Conservation (phyloP, 2,113 vertebrate species). For the Psilopsiagon aymara region DNA sequence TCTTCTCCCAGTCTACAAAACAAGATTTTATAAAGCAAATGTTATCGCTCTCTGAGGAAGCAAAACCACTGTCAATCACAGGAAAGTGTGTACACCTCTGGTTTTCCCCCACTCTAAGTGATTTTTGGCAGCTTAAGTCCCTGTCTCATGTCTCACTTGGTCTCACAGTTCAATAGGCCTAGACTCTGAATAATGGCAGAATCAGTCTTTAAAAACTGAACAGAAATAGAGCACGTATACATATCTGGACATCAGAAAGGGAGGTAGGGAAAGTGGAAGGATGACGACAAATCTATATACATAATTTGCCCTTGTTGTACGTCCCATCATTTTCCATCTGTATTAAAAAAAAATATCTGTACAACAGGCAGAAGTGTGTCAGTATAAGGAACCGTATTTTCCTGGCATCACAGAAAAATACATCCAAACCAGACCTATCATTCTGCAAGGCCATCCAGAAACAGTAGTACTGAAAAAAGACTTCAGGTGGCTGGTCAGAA, state of each 20-base stretch:
- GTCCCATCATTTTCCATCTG: constrained; percentile 63
- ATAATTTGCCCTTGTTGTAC: constrained; percentile 53
- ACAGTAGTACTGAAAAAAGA: background rate
- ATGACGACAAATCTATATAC: background rate
- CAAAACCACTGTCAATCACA: constrained; percentile 71
- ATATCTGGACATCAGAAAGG: background rate
- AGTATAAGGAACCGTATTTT: background rate
- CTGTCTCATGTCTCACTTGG: background rate
- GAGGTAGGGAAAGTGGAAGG: background rate
- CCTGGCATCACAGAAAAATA: background rate
- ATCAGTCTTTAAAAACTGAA: background rate
- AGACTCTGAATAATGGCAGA: background rate
- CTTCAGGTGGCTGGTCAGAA: background rate
- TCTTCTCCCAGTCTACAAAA: constrained; percentile 72
- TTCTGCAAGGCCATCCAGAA: background rate
- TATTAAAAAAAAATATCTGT: background rate
- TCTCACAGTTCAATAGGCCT: background rate
- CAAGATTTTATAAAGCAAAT: constrained; percentile 68
- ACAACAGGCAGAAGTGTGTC: constrained; percentile 52
- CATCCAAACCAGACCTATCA: background rate
- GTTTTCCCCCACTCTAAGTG: background rate
- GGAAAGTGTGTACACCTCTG: constrained; percentile 18
- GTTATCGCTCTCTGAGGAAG: constrained; percentile 45
- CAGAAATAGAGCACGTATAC: background rate
- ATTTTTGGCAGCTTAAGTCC: background rate